Evolutionary conservation across 2,113 vertebrate species (phyloP), one percentile per base, ranked within the genome.

Genomic region (Myiozetetes cayanensis): DNA sequence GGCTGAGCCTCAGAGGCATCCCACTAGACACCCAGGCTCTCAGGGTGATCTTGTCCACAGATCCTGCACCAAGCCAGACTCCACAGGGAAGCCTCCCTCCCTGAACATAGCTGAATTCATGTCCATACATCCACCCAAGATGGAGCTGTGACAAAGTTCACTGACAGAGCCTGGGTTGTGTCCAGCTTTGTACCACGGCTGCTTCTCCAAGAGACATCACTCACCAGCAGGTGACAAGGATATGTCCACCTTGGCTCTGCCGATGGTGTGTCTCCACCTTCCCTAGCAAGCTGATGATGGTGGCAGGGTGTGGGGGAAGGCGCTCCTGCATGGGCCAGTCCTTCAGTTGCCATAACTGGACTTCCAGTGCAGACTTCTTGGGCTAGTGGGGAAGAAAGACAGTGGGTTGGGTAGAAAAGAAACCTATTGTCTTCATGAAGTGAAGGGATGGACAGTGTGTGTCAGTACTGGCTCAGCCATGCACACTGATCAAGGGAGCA

Each of bases 161-260:
- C 8, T 47, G 56, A 31, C 3, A 5, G 22, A 81, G 33, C 22
- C 31, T 18, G 24, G 6, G 5, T 27, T 75, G 24, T 91, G 53
- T 5, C 30, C 35, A 76, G 24, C 19, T 87, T 43, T 65, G 41
- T n/a, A 30, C 76, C 22, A 8, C 0, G 5, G 53, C 65, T 90
- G 55, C 39, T 91, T 22, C 52, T 78, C 16, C 4, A 3, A 35
- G 14, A 59, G 62, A 47, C 4, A n/a, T 10, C 13, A n/a, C 97
- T 96, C 78, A 97, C 97, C 95, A 96, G 86, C 97, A 97, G 30
- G 85, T 94, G 63, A 97, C 56, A 0, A 97, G 92, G 55, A 95
- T 70, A 8, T 80, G 95, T 16, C 88, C 83, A 0, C 86, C 78
- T 33, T 49, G 78, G 52, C 30, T 85, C 68, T 89, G 84, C n/a